These are phyloP conservation scores for Cecidostiba fungosa DNA, from an alignment of 2,888 invertebrate genomes.

Conservation along the genomic window DNA sequence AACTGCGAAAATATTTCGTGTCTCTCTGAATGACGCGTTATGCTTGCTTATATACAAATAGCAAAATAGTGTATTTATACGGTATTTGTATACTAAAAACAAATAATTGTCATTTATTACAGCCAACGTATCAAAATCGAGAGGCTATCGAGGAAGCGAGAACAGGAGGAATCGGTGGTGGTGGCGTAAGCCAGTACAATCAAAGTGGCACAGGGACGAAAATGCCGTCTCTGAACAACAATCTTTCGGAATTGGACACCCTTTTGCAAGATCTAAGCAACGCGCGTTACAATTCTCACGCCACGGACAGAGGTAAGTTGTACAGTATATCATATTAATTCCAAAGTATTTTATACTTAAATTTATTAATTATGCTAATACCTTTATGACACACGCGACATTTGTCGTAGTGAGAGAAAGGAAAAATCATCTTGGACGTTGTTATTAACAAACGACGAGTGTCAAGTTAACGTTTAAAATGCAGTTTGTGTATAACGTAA, in stretches of 20 bases:
- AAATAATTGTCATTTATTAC: slow-evolving; percentile 70
- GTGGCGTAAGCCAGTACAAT: slow-evolving; percentile 63
- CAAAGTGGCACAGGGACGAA: slow-evolving; percentile 76
- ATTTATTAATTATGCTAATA: no score
- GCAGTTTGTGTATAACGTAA: not conserved
- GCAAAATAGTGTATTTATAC: no score
- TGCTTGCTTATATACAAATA: no score
- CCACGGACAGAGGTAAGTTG: slow-evolving; percentile 79
- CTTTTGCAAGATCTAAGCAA: slow-evolving; percentile 95
- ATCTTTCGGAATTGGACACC: slow-evolving; percentile 94
- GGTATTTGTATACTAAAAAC: not conserved
- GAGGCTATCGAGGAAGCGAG: slow-evolving; percentile 81
- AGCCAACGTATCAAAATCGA: slow-evolving; percentile 87
- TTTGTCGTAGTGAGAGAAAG: no score
- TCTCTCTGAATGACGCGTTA: no score
- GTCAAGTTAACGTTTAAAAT: not conserved
- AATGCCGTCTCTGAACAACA: slow-evolving; percentile 84
- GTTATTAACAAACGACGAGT: not conserved
- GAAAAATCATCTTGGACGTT: not conserved
- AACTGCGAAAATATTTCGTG: no score
- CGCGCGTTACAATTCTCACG: slow-evolving; percentile 83
- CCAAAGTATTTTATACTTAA: not conserved
- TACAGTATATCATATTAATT: not conserved
- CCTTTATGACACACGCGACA: no score
- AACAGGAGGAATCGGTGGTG: slow-evolving; percentile 69